These are phyloP conservation scores for Onychostoma macrolepis DNA, from an alignment of 2,113 vertebrate genomes.

Conservation along the genomic window DNA sequence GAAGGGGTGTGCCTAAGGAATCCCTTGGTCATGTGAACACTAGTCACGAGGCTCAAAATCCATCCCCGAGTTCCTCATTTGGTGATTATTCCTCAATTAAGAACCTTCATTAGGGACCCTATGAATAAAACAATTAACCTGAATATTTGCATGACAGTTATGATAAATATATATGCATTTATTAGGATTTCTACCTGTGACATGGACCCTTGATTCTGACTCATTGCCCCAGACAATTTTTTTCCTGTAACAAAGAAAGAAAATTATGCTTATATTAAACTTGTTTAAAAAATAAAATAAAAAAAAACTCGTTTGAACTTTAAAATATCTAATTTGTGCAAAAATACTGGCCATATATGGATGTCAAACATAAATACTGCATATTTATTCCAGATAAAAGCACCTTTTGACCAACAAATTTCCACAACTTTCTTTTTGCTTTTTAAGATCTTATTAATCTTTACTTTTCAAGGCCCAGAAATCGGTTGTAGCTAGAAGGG, in stretches of 20 bases:
- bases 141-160: neutral
- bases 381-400: neutral
- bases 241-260: constrained; percentile 60
- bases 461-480: neutral
- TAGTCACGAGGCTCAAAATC: neutral
- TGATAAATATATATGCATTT: neutral
- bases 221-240: constrained; percentile 53
- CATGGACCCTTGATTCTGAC: neutral
- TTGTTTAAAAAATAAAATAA: neutral
- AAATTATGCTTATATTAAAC: neutral
- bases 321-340: neutral
- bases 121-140: constrained; percentile 7
- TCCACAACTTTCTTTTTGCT: neutral
- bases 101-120: constrained; percentile 38
- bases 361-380: neutral
- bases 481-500: no score
- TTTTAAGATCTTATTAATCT: neutral
- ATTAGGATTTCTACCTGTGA: constrained; percentile 55
- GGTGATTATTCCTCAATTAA: neutral
- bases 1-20: neutral
- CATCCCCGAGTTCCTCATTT: neutral
- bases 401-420: neutral
- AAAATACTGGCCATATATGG: neutral
- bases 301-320: neutral
- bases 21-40: neutral